Base-by-base conservation (phyloP, 2,797 vertebrate species). In the Diglossa cyanea region DNA sequence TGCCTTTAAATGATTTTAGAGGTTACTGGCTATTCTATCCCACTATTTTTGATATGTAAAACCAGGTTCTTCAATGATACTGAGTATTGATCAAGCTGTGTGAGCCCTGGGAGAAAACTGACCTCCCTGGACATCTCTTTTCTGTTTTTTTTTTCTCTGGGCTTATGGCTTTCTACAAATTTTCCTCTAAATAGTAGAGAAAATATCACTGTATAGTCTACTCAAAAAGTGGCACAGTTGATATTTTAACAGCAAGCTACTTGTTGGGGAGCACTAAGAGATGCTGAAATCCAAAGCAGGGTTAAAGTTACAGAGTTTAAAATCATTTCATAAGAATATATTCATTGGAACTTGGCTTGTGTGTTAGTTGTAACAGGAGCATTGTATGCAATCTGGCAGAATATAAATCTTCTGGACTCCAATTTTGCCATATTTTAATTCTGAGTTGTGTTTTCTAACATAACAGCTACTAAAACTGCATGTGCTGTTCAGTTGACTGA, bases 371-470 rank as follows among this genome's bases (percentile, higher is more conserved):
- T 75, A 78, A 84, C 65, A 77, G 21, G 31, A 88, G 53, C 55
- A 70, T 17, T 47, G 28, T 47, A 51, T 73, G 53, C 70, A 93
- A 28, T 91, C 76, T 84, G 86, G 28, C 85, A 86, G 86, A 75
- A 53, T 58, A 40, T 75, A 82, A 95, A 90, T 92, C 93, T 72
- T 67, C 73, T 73, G 75, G 55, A 81, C 42, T 93, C 39, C 76
- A 55, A 1, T 87, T 91, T 53, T 63, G 74, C 73, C 72, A 60
- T 60, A 31, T 61, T 91, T 66, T 90, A 81, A 93, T 90, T 78
- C 87, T 54, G 71, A 92, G 35, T 33, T 6, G 61, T 88, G 86
- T 91, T 94, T 86, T 86, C 54, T 96, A 88, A 94, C 45, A 75
- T 57, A 78, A 47, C 53, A 93, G 60, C 88, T 80, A 79, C 83